Base-by-base conservation (phyloP, 2,113 vertebrate genomes). In the Eulemur rufifrons region DNA sequence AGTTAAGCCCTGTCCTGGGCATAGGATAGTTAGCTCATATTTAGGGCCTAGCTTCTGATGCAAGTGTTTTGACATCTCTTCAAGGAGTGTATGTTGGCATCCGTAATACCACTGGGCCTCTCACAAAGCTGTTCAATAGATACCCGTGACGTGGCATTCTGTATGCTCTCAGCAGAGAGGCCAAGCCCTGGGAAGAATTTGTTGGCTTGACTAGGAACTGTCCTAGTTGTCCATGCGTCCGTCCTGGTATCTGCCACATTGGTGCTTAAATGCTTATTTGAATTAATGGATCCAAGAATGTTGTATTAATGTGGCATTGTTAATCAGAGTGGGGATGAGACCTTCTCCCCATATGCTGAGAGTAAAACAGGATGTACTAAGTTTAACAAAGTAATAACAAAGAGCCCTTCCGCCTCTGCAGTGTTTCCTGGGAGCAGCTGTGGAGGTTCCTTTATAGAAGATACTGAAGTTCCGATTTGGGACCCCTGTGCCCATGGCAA, bases 261-360 rank as follows among this genome's bases (percentile, higher is more conserved):
- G 82, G 27, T 89, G 32, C 66, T 97, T 91, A 86, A 82, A 89
- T 83, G 94, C 95, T 96, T 84, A 95, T 85, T 94, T 82, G 86
- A 93, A 50, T 82, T 45, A 94, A 91, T 91, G 89, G 83, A 39
- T 54, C 61, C 42, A 34, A 59, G 76, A 37, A 83, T 95, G 86
- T 89, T 93, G 93, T 94, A 95, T 94, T 91, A 80, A 96, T 56
- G 37, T 77, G 64, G 4, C 32, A 1, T 69, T 94, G 85, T 82
- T 97, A 66, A 88, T 94, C 76, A 77, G 34, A 52, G 29, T 89
- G 82, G 17, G 45, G 45, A 37, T 32, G 59, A 91, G 45, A 81
- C 45, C 54, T 42, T 69, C 21, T 95, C 47, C 13, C 9, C 56
- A 10, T 54, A 47, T 89, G 77, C 92, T 45, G 12, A 91, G 77